phyloP scores from a whole-genome alignment of 53 echinoderm and acorn worm species.

The Apostichopus leukothele region DNA sequence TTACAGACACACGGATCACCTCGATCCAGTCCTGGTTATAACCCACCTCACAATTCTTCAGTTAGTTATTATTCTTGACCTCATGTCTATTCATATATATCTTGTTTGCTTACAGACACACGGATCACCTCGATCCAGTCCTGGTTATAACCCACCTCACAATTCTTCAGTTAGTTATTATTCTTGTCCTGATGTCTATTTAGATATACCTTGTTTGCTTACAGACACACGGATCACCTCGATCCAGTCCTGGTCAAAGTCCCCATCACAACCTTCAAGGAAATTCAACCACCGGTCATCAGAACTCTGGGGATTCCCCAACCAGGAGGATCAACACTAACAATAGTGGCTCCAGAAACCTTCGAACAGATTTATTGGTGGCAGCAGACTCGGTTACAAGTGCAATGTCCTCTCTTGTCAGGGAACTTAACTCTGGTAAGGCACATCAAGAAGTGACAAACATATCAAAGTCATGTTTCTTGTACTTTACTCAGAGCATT shows the following conservation, averaged over 20 bases:
- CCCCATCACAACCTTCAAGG: slow-evolving; percentile 59
- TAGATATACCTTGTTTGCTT: neutral
- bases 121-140: slow-evolving; percentile 76
- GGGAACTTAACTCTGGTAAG: slow-evolving; percentile 91
- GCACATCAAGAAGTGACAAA: no score
- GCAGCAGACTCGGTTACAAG: slow-evolving; percentile 95
- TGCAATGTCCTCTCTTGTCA: slow-evolving; percentile 94
- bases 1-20: no score
- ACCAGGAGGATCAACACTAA: slow-evolving; percentile 31
- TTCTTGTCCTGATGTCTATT: neutral
- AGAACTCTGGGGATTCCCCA: slow-evolving; percentile 57
- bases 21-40: neutral
- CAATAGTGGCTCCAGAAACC: slow-evolving; percentile 71
- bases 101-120: neutral
- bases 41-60: no score
- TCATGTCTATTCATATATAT: neutral
- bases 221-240: slow-evolving; percentile 94
- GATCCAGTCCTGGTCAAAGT: slow-evolving; percentile 89
- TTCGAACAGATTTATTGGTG: slow-evolving; percentile 82
- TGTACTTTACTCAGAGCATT: no score
- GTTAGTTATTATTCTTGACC: neutral
- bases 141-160: slow-evolving; percentile 44
- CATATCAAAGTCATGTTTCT: no score
- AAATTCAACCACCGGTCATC: slow-evolving; percentile 56
- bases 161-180: neutral